Base-by-base conservation (phyloP, 2,797 vertebrate genomes). In the Hypotaenidia okinawae region DNA sequence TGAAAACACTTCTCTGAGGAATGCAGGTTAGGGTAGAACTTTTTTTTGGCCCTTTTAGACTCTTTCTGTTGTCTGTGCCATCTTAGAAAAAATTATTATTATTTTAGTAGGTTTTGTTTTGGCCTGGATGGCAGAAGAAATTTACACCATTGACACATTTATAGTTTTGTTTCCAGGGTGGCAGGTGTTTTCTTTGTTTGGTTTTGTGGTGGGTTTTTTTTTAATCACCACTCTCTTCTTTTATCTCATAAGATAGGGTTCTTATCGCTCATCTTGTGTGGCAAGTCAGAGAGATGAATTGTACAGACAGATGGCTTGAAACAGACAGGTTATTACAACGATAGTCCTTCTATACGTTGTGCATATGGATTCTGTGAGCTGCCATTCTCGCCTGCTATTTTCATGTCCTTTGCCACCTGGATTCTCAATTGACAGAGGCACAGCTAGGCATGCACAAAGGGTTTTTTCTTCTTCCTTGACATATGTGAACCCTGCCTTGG, bases 391-490 rank as follows among this genome's bases (percentile, higher is more conserved):
- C 49, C 67, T 88, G 80, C 88, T 96, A 79, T 90, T 89, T 95
- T 94, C 80, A 49, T 87, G 91, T 88, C 87, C 93, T 94, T 87
- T 87, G 87, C 93, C 92, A 92, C 88, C 80, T 94, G 93, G 76
- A 47, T 93, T 94, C 80, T 81, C 72, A 87, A 19, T 69, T 86
- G 83, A 86, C 77, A 91, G 92, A 82, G 76, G 54, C 87, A 86
- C 51, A 58, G 32, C 41, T 87, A 84, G 66, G 83, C 83, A 37
- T 35, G 66, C 62, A 88, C 45, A 91, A 91, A 68, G 54, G 28
- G 10, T 30, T 49, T 55, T 82, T 89, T 74, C 24, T 81, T 84
- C 79, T 74, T 74, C 17, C n/a, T 28, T 90, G 90, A 58, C 91
- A 88, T 92, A 83, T 78, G 83, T 62, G 84, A 78, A 75, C 83